Base-by-base conservation (phyloP, 2,113 vertebrate genomes). In the Pterophyllum scalare region DNA sequence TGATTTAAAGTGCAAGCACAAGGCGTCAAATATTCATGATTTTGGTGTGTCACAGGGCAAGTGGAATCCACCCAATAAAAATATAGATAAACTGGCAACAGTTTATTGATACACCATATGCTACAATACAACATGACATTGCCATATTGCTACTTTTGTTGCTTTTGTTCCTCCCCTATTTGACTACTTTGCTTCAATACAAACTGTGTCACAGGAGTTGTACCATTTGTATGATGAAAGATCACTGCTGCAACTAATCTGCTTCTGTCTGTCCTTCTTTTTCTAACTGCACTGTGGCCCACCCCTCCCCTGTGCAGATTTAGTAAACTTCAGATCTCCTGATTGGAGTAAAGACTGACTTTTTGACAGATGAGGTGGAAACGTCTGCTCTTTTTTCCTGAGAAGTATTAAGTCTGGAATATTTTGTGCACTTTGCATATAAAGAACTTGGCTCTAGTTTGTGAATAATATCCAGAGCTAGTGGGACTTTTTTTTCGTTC, bases 351-450 rank as follows among this genome's bases (percentile, higher is more conserved):
- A 3, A 19, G 77, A 64, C 54, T 61, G n/a, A 56, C 59, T 43
- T 59, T 87, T 81, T 88, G 77, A 81, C 20, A 46, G 59, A 91
- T 83, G 86, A 77, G 60, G 65, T 85, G 67, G n/a, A 85, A 83
- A 86, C n/a, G 49, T 54, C 57, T 46, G 70, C 75, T 46, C 24
- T 33, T 79, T 59, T 78, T 77, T 10, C 49, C 58, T 28, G n/a
- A 46, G 14, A 65, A 59, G 26, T 60, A 59, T 85, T 11, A 65
- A 62, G 56, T 80, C 38, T 84, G 52, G 24, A 76, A 59, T 59
- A 28, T 72, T 83, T 83, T n/a, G 31, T 59, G 59, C 26, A 28
- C 75, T 85, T 80, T 78, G 54, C 83, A 60, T 67, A 52, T 79
- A 33, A 70, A 80, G 28, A 67, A 6, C 70, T 76, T 78, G 86